A percentile compares a stretch with the other conserved stretches of the same genome.
Conservation (phyloP, 2,797 vertebrate species). For the Centropyge bicolor region DNA sequence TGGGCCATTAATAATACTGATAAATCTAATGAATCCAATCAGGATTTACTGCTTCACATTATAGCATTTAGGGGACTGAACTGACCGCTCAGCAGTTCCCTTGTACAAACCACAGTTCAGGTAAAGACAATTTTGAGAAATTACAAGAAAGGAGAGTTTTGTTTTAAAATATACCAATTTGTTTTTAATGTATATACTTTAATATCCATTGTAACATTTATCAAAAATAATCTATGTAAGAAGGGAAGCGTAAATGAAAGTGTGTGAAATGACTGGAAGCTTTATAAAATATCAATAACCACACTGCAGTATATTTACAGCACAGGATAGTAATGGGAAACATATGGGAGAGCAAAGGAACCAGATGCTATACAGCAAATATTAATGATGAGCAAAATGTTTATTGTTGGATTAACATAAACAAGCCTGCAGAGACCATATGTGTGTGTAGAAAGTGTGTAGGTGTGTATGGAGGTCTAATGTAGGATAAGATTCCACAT, state of each 20-base stretch:
- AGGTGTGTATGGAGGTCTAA: slow-evolving; percentile 12
- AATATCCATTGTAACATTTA: background rate
- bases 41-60: slow-evolving; percentile 35
- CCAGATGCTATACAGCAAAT: slow-evolving; percentile 61
- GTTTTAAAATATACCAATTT: background rate
- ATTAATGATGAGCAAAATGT: slow-evolving; percentile 62
- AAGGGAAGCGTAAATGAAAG: background rate
- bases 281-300: background rate
- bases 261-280: background rate
- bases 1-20: slow-evolving; percentile 54
- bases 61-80: slow-evolving; percentile 26
- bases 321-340: slow-evolving; percentile 7
- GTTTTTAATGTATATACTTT: background rate
- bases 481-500: slow-evolving; percentile 12
- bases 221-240: background rate
- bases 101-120: slow-evolving; percentile 6
- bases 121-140: slow-evolving; percentile 28
- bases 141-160: background rate
- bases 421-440: slow-evolving; percentile 39
- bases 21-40: slow-evolving; percentile 50
- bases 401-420: slow-evolving; percentile 46
- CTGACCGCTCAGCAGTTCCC: slow-evolving; percentile 1
- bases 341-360: slow-evolving; percentile 53
- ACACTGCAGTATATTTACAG: slow-evolving; percentile 20
- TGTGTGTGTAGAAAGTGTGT: slow-evolving; percentile 25